These are phyloP conservation scores for Paramormyrops hopkinsi DNA, from an alignment of 2,797 vertebrate species.

Conservation along the genomic window DNA sequence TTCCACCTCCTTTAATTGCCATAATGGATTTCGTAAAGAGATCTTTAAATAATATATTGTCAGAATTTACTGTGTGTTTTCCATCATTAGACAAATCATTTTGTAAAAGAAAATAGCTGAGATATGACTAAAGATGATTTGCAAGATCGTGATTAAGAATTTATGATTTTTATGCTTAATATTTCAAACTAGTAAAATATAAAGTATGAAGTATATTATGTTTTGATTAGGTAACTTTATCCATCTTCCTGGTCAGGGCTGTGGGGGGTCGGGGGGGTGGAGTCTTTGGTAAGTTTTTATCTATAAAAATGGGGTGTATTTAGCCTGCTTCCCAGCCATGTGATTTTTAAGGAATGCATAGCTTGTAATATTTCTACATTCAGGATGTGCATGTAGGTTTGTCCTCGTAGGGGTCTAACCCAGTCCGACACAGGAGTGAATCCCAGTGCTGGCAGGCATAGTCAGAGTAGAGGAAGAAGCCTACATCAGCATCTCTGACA, in stretches of 20 bases:
- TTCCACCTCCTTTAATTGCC: background rate
- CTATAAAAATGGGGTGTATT: background rate
- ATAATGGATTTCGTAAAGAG: background rate
- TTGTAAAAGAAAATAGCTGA: background rate
- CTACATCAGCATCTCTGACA: background rate
- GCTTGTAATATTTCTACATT: background rate
- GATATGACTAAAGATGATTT: background rate
- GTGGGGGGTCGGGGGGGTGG: background rate
- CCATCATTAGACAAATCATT: background rate
- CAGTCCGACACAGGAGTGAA: background rate
- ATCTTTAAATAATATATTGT: background rate
- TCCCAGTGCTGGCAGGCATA: background rate
- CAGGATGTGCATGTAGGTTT: background rate
- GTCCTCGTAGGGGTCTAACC: background rate
- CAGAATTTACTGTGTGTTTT: background rate
- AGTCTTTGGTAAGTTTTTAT: background rate
- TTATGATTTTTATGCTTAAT: background rate
- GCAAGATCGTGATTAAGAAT: background rate
- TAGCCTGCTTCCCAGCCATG: background rate
- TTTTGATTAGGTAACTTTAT: background rate
- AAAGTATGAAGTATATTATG: background rate
- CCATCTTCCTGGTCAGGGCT: background rate
- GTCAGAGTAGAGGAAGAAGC: background rate
- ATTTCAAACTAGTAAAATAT: background rate
- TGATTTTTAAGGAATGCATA: background rate